Evolutionary conservation across 1,140 invertebrate species (phyloP).

Genomic region (Heliothis subflexa): DNA sequence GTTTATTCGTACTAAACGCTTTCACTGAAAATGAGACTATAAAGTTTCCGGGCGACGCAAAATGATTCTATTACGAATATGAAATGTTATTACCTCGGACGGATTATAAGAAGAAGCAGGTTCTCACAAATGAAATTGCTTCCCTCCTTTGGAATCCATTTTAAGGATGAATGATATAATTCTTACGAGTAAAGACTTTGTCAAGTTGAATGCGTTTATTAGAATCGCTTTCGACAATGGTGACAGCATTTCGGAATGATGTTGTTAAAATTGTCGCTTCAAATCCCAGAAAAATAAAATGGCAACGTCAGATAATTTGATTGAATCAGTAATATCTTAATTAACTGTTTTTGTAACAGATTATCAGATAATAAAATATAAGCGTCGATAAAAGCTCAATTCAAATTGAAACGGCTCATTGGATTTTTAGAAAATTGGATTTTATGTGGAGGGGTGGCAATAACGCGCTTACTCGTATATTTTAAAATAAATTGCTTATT

Average conservation of each 20-base stretch:
- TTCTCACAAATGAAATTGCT: slow-evolving; percentile 86
- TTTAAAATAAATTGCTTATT: slow-evolving; percentile 62
- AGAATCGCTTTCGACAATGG: slow-evolving; percentile 56
- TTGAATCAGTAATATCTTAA: slow-evolving; percentile 29
- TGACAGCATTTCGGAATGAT: slow-evolving; percentile 1
- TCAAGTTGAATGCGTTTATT: slow-evolving; percentile 74
- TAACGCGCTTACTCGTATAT: slow-evolving; percentile 51
- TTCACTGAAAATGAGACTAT: slow-evolving; percentile 85
- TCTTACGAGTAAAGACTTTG: slow-evolving; percentile 82
- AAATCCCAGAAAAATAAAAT: slow-evolving; percentile 14
- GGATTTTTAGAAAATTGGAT: slow-evolving; percentile 49
- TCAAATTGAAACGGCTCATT: slow-evolving; percentile 43
- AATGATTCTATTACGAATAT: slow-evolving; percentile 86
- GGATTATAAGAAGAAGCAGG: slow-evolving; percentile 86
- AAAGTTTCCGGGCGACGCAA: slow-evolving; percentile 83
- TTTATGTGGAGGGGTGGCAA: slow-evolving; percentile 36
- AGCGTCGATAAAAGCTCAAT: slow-evolving; percentile 37
- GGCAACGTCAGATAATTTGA: slow-evolving; percentile 13
- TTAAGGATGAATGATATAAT: slow-evolving; percentile 85
- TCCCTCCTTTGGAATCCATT: slow-evolving; percentile 85
- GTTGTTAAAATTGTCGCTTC: slow-evolving; percentile 6
- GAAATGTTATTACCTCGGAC: slow-evolving; percentile 86
- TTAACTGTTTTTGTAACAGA: slow-evolving; percentile 41
- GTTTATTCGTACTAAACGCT: slow-evolving; percentile 84
- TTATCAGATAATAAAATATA: slow-evolving; percentile 37